phyloP scores from a whole-genome alignment of 1,140 invertebrate genomes.

The Sycophila sp. region DNA sequence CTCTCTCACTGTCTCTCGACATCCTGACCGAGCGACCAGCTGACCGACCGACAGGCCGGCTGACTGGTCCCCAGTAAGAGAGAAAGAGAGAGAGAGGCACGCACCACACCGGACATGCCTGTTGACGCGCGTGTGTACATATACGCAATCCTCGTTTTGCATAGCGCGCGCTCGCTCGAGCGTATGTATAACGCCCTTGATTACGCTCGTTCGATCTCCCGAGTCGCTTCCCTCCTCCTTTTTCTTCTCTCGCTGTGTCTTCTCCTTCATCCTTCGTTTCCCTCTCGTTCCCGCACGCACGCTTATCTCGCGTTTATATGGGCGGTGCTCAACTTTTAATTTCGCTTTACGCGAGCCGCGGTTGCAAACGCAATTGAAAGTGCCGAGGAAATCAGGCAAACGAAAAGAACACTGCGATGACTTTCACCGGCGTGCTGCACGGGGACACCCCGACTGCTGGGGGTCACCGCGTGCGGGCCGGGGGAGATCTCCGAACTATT shows the following conservation, averaged over 20 bases:
- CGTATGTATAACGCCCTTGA: not conserved
- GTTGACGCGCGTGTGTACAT: not conserved
- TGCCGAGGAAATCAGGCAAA: too few relatives aligned
- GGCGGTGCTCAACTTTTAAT: too few relatives aligned
- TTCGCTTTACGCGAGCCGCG: too few relatives aligned
- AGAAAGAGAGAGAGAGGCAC: not conserved
- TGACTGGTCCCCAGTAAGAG: not conserved
- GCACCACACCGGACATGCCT: conserved; percentile 1
- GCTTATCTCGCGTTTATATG: too few relatives aligned
- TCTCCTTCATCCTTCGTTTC: not conserved
- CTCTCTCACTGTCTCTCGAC: not conserved
- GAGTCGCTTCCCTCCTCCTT: not conserved
- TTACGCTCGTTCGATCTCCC: not conserved
- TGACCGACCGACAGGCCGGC: not conserved
- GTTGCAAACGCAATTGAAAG: too few relatives aligned
- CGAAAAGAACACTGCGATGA: not conserved
- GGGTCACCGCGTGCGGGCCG: not conserved
- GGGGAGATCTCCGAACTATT: too few relatives aligned
- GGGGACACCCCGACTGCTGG: not conserved
- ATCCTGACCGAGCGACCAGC: conserved; percentile 26
- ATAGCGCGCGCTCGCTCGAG: not conserved
- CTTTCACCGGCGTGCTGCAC: not conserved
- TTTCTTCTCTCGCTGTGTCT: not conserved
- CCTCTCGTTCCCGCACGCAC: not conserved
- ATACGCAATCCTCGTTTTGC: not conserved